Conservation (phyloP, 1,140 invertebrate genomes). For the Coptotermes formosanus region DNA sequence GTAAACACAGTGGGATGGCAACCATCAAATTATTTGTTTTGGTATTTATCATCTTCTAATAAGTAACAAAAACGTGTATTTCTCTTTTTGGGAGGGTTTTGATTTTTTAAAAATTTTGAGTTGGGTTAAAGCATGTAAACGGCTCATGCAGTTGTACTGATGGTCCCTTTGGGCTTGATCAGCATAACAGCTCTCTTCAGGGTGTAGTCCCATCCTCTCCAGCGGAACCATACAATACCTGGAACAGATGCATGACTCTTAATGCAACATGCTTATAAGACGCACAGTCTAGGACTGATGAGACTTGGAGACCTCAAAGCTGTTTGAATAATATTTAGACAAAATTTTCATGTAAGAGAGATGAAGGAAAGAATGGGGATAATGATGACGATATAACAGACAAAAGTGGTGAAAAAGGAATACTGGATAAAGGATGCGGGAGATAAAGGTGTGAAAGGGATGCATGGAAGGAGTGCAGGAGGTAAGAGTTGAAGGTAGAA, state of each 20-base stretch:
- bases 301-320: background rate
- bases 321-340: background rate
- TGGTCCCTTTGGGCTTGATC: conserved; percentile 76
- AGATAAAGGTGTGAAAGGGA: too few relatives aligned
- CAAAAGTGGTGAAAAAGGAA: too few relatives aligned
- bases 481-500: too few relatives aligned
- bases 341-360: background rate
- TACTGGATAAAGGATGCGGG: too few relatives aligned
- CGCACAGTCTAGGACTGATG: background rate
- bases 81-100: conserved; percentile 36
- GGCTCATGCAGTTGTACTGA: conserved; percentile 50
- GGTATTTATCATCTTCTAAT: conserved; percentile 2
- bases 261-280: background rate
- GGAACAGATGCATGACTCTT: conserved; percentile 37
- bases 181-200: conserved; percentile 86
- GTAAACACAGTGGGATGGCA: too few relatives aligned
- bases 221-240: conserved; percentile 92
- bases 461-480: too few relatives aligned
- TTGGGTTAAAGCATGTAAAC: conserved; percentile 20
- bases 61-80: conserved; percentile 39
- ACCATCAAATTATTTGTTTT: too few relatives aligned
- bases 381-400: background rate
- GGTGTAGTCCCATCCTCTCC: conserved; percentile 92
- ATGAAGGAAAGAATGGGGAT: background rate
- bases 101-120: background rate